phyloP scores from a whole-genome alignment of 2,797 vertebrate species.

The Catostomus latipinnis region DNA sequence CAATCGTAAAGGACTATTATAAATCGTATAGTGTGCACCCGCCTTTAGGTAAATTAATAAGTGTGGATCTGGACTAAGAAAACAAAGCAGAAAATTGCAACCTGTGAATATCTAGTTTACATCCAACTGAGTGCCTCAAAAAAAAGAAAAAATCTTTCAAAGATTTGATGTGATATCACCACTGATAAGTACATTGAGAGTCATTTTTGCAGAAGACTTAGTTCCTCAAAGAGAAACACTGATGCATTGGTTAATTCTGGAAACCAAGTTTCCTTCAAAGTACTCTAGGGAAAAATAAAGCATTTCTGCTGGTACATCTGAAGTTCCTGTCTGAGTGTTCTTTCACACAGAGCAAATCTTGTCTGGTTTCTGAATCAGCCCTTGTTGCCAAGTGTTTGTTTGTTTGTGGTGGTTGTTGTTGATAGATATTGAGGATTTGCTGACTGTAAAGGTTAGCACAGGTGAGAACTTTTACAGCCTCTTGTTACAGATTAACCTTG shows the following conservation, averaged over 20 bases:
- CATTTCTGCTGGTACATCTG: not conserved
- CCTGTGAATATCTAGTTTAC: too few relatives aligned
- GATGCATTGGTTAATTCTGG: not conserved
- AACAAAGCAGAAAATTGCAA: too few relatives aligned
- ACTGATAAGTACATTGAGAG: not conserved
- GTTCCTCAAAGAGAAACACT: not conserved
- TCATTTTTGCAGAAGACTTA: not conserved
- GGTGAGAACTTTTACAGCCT: not conserved
- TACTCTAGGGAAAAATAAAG: not conserved
- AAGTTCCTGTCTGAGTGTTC: not conserved
- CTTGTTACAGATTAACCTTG: not conserved
- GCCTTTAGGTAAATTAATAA: too few relatives aligned
- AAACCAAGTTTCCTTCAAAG: conserved; percentile 1
- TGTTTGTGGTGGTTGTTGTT: not conserved
- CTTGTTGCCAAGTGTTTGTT: not conserved
- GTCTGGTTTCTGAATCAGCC: conserved; percentile 19
- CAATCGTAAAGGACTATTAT: too few relatives aligned
- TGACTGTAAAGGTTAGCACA: not conserved
- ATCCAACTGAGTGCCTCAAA: too few relatives aligned
- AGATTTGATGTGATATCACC: not conserved
- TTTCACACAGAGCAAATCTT: not conserved
- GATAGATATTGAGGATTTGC: conserved; percentile 1
- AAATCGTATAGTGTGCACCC: too few relatives aligned
- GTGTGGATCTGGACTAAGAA: too few relatives aligned
- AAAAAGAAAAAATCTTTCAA: too few relatives aligned